Evolutionary conservation across 1,140 invertebrate genomes (phyloP).

Genomic region (Dolichoris vasculosae): DNA sequence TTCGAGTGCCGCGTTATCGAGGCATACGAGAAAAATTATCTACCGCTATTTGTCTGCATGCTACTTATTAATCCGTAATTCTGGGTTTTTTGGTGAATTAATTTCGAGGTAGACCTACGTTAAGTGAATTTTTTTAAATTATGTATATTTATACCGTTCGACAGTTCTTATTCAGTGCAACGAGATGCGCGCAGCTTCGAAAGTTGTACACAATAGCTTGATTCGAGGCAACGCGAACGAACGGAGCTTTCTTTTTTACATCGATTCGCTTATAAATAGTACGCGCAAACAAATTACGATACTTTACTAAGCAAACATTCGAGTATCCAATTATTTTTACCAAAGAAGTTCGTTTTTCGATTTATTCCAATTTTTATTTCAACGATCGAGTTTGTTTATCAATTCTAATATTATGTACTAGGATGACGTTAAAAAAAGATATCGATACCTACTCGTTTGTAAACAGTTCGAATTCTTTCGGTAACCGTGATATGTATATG

Average conservation of each 20-base stretch:
- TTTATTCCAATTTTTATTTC: too few relatives aligned
- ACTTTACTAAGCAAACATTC: too few relatives aligned
- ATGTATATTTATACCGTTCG: neutral
- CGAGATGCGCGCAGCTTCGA: neutral
- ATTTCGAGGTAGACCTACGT: neutral
- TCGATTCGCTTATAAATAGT: too few relatives aligned
- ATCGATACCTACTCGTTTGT: neutral
- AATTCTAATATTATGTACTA: too few relatives aligned
- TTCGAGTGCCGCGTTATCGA: neutral
- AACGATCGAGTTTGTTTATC: too few relatives aligned
- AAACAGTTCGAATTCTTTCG: neutral
- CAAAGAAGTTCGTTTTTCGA: too few relatives aligned
- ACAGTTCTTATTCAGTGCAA: neutral
- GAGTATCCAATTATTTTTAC: too few relatives aligned
- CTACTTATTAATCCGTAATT: neutral
- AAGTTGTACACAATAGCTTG: too few relatives aligned
- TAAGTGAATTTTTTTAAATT: neutral
- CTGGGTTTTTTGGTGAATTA: neutral
- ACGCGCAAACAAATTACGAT: too few relatives aligned
- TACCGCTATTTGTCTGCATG: neutral
- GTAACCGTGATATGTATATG: neutral
- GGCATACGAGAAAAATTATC: neutral
- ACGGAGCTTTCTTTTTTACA: too few relatives aligned
- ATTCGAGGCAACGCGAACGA: too few relatives aligned
- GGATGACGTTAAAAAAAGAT: neutral